A percentile compares a stretch with the other conserved stretches of the same genome.
These are phyloP conservation scores for Sebastes variabilis DNA, from an alignment of 2,797 vertebrate species.

Conservation along the genomic window DNA sequence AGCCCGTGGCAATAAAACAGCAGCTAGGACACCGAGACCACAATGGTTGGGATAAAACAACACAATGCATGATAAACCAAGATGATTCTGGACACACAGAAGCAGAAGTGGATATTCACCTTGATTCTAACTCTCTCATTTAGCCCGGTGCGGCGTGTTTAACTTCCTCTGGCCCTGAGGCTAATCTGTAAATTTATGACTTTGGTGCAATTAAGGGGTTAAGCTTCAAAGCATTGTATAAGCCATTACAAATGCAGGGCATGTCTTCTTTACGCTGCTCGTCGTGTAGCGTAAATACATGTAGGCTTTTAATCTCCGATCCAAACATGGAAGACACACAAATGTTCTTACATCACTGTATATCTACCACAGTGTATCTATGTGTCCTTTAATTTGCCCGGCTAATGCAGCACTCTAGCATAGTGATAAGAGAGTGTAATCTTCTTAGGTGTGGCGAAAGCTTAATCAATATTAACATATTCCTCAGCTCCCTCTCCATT, in stretches of 20 bases:
- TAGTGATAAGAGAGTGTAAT: slow-evolving; percentile 84
- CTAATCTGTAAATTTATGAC: slow-evolving; percentile 46
- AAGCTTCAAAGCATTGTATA: slow-evolving; percentile 57
- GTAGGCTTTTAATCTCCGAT: slow-evolving; percentile 68
- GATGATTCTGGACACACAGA: neutral
- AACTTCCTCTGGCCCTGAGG: slow-evolving; percentile 31
- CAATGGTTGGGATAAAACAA: slow-evolving; percentile 40
- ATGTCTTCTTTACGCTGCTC: slow-evolving; percentile 36
- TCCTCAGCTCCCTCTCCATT: slow-evolving; percentile 81
- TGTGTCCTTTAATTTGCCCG: slow-evolving; percentile 75
- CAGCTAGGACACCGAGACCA: slow-evolving; percentile 24
- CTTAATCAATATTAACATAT: slow-evolving; percentile 88
- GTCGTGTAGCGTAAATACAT: slow-evolving; percentile 51
- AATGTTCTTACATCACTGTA: slow-evolving; percentile 62
- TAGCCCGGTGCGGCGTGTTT: slow-evolving; percentile 29
- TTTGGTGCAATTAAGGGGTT: slow-evolving; percentile 56
- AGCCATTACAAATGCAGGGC: slow-evolving; percentile 50
- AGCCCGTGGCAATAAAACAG: slow-evolving; percentile 63
- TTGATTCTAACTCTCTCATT: slow-evolving; percentile 6
- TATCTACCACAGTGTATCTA: slow-evolving; percentile 69
- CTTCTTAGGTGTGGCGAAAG: slow-evolving; percentile 82
- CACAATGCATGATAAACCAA: slow-evolving; percentile 16
- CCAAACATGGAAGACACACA: slow-evolving; percentile 67
- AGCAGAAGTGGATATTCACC: neutral
- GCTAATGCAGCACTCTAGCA: slow-evolving; percentile 77